Evolutionary conservation across 2,888 invertebrate genomes (phyloP).

Genomic region (Nephrocerus scutellatus): DNA sequence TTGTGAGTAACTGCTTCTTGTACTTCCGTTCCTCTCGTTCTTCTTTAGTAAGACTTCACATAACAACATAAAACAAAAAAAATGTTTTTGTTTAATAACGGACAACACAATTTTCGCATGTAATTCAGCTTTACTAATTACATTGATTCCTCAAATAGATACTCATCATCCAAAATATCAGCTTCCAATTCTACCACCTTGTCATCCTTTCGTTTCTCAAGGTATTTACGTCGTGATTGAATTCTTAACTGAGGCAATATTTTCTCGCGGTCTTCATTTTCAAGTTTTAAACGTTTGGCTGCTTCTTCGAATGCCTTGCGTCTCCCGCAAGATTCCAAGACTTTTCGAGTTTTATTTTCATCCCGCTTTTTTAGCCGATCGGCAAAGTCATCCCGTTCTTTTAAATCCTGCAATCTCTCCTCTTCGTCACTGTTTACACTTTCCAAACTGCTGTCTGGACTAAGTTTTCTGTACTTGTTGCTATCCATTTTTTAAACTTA

Average conservation of each 20-base stretch:
- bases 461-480: too few species aligned
- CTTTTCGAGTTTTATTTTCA: conserved; percentile 78
- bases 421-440: conserved; percentile 70
- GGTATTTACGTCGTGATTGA: conserved; percentile 86
- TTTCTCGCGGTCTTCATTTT: conserved; percentile 77
- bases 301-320: conserved; percentile 78
- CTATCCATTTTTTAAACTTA: too few species aligned
- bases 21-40: conserved; percentile 81
- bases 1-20: conserved; percentile 79
- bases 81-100: neutral
- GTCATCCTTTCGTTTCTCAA: conserved; percentile 93
- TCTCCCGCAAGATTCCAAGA: conserved; percentile 57
- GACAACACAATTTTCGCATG: neutral
- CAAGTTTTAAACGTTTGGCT: conserved; percentile 79
- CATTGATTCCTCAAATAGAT: conserved; percentile 82
- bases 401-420: conserved; percentile 71
- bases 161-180: conserved; percentile 93
- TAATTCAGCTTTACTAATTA: conserved; percentile 49
- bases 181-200: conserved; percentile 92
- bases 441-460: conserved; percentile 34
- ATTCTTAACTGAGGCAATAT: conserved; percentile 81
- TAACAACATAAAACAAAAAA: neutral
- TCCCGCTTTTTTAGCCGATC: conserved; percentile 81
- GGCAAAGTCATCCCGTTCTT: conserved; percentile 91
- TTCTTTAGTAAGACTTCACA: conserved; percentile 74